Evolutionary conservation across 2,888 invertebrate species (phyloP), one percentile per base, ranked within the genome.

Genomic region (Monopis laevigella): DNA sequence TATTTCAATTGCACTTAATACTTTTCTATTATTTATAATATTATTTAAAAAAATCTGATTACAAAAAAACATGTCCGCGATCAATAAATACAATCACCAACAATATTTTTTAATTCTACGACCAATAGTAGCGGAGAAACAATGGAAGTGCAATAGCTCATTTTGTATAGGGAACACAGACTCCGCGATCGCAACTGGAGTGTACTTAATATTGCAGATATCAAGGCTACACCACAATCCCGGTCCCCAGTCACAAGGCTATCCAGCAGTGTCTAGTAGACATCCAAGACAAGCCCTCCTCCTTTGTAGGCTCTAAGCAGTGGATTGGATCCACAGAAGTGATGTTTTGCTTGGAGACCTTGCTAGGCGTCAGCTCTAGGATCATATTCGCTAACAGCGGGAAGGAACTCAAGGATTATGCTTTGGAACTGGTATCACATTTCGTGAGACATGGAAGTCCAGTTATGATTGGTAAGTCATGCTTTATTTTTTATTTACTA

Each of bases 281-380:
- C 52, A 90, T 99, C 52, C 95, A 95, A 10, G 99, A 99, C 65
- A 99, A 99, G 69, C 88, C 89, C 1, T 62, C 85, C 0, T 84
- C 83, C 39, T 98, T 99, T 73, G 77, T 97, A 36, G 95, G 93
- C 14, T 96, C 96, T 1, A 88, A 86, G 44, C 90, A 96, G 60
- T 99, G 99, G 99, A 98, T 99, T 60, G 99, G 99, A 5, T 98
- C 98, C 0, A 93, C 94, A 3, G 99, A 99, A 84, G 94, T 99
- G 10, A 89, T 92, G 69, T 98, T 91, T 80, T 93, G 94, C 46
- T 73, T 99, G 46, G 91, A 95, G 59, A 87, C 90, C 21, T 75
- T 96, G 44, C 72, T 94, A 5, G 87, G 87, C 35, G 82, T 95
- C 0, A 86, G 88, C 38, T 87, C 87, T 1, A 90, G 90, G 64